Evolutionary conservation across 64 coral and sea anemone genomes (phyloP), one percentile per base, ranked within the genome.

Genomic region (Actinia equina): DNA sequence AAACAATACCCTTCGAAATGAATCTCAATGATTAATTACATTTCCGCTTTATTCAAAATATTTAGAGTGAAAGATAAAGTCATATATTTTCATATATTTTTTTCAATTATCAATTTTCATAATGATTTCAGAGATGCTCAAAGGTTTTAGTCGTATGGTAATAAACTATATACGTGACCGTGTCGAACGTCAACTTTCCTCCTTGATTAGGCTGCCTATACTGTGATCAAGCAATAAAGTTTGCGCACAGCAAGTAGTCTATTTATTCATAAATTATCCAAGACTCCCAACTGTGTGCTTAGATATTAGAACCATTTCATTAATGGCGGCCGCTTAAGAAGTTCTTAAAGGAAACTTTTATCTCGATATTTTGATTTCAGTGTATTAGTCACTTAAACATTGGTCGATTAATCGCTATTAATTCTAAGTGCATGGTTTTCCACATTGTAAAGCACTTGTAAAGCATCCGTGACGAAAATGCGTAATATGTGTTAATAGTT

Each of bases 401-500:
- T 69, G 6, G 63, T 23, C 8, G 63, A 69, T 69, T 69, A 69
- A 20, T 37, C 30, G 30, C 30, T 37, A 37, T n/a, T 69, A 25
- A 7, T 37, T 14, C 13, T 13, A 30, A 74, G 26, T 27, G 2
- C 69, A 23, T 30, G 69, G 15, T 30, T 74, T 74, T 69, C 63
- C 63, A 8, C n/a, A 2, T 8, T 69, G 22, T 37, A 37, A 37
- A 37, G 30, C 37, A 26, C 22, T 74, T 74, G 12, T 74, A 14
- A 42, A 74, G 69, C 69, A 30, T 74, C 13, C 69, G 26, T 74
- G 69, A 52, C 78, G 78, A 81, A 52, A 49, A 46, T 16, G 49
- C 43, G 17, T 81, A 81, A 81, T 81, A 18, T 19, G 78, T 81
- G 49, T 4, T 81, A 81, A 81, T 81, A 7, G 78, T 81, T 81